These are phyloP conservation scores for Ephestia elutella DNA, from an alignment of 1,140 invertebrate species.

Conservation along the genomic window DNA sequence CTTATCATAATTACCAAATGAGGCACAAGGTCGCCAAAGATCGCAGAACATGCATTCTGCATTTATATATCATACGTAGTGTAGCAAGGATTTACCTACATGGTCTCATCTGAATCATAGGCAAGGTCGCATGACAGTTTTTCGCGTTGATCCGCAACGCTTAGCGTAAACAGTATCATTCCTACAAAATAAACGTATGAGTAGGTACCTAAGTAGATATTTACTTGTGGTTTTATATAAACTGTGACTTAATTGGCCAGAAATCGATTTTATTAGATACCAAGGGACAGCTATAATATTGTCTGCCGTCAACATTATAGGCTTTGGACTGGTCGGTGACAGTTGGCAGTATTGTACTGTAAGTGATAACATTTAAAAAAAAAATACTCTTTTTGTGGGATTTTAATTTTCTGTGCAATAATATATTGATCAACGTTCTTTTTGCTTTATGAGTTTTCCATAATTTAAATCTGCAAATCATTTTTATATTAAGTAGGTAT, in stretches of 20 bases:
- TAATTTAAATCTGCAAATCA: no score
- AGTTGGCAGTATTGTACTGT: constrained; percentile 25
- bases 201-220: constrained; percentile 2
- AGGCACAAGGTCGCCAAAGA: constrained; percentile 25
- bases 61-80: not conserved
- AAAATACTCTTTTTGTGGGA: not conserved
- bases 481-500: no score
- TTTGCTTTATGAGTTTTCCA: no score
- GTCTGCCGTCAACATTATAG: constrained; percentile 24
- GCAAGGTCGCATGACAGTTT: not conserved
- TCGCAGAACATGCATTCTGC: not conserved
- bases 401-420: no score
- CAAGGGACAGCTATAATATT: constrained; percentile 17
- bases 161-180: constrained; percentile 10
- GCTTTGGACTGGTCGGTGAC: constrained; percentile 16
- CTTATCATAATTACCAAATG: constrained; percentile 15
- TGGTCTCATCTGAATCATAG: no score
- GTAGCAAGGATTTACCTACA: no score
- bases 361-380: no score
- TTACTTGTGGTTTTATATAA: constrained; percentile 18
- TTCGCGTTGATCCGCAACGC: not conserved
- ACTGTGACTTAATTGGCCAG: not conserved
- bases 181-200: constrained; percentile 11
- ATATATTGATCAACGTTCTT: no score
- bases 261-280: constrained; percentile 32